Evolutionary conservation across 2,888 invertebrate genomes (phyloP).

Genomic region (Hypselothyrea guttata): DNA sequence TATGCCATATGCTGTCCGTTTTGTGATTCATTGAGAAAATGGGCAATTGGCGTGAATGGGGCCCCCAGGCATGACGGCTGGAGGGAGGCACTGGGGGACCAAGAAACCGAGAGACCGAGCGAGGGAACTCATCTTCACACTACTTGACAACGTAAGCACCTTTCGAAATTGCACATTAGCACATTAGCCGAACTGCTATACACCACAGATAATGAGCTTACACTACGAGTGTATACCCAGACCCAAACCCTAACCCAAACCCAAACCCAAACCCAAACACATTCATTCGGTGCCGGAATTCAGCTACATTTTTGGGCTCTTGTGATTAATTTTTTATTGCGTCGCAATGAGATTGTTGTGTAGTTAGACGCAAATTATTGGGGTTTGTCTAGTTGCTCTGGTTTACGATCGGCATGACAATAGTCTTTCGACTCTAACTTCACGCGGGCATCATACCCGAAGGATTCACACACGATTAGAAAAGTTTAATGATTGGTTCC

Average conservation of each 20-base stretch:
- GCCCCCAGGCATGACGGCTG: neutral
- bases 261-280: neutral
- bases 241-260: no score
- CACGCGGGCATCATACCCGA: conserved; percentile 43
- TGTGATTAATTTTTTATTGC: conserved; percentile 72
- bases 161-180: conserved; percentile 79
- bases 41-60: conserved; percentile 67
- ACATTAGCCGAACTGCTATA: conserved; percentile 60
- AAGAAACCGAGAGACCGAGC: conserved; percentile 1
- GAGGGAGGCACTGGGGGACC: no score
- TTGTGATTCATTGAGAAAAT: conserved; percentile 69
- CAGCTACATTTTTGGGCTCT: conserved; percentile 21
- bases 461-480: conserved; percentile 7
- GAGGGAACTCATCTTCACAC: conserved; percentile 73
- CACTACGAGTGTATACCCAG: neutral
- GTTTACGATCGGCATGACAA: conserved; percentile 31
- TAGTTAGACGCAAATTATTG: conserved; percentile 37
- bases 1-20: conserved; percentile 66
- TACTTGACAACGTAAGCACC: conserved; percentile 82
- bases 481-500: no score
- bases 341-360: conserved; percentile 17
- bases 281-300: conserved; percentile 1
- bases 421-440: conserved; percentile 18
- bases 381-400: conserved; percentile 31
- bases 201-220: conserved; percentile 45